Evolutionary conservation across 1,140 invertebrate genomes (phyloP), one percentile per base, ranked within the genome.

Genomic region (Armadillidium nasatum): DNA sequence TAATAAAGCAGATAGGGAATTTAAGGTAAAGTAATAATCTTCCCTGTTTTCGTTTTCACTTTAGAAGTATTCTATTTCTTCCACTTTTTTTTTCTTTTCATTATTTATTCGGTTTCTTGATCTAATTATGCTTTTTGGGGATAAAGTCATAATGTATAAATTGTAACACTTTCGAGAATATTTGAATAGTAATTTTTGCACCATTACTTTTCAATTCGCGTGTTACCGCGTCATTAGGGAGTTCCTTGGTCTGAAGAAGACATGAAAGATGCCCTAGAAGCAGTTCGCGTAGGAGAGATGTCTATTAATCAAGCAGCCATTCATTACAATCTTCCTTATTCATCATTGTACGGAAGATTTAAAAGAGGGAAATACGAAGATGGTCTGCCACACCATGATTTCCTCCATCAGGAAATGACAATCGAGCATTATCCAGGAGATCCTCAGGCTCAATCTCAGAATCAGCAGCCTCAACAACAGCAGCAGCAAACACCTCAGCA

Each of bases 281-380:
- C 93, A 79, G 92, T 95, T 73, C 92, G 93, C 82, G 87, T 93
- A 78, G 93, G 93, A 22, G 92, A 94, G 82, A 94, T 95, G 93
- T 94, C 92, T 78, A 94, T 95, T 82, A 95, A 94, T 85, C 93
- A 94, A 86, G 93, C 93, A 71, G 92, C 93, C n/a, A 94, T 94
- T 79, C 93, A 94, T 83, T 94, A 91, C 84, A 94, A 94, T 85
- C 86, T 95, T 81, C 93, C 93, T 33, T 95, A 95, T 84, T 94
- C 92, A 33, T 94, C 93, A 15, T 85, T 95, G 13, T 95, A 94
- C 82, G 93, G 93, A 0, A 88, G 93, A 54, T 94, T 94, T 84
- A 94, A 94, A 83, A 74, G 83, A 43, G 81, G 82, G 69, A 82
- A 80, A 69, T 80, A 79, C 71, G 82, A 83, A 66, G 82, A 80